Conservation (phyloP, 2,113 vertebrate species). For the Lepisosteus oculatus region DNA sequence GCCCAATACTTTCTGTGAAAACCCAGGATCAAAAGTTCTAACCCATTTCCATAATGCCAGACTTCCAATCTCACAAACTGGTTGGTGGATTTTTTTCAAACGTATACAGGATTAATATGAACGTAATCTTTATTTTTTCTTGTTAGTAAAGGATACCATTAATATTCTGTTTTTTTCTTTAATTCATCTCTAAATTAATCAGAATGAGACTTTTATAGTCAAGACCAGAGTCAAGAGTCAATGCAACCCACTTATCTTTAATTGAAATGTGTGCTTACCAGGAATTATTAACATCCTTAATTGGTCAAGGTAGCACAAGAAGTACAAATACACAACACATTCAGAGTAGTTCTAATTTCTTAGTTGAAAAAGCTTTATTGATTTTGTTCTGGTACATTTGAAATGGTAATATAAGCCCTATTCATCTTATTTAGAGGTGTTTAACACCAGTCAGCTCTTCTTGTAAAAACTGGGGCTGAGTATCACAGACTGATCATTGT, state of each 20-base stretch:
- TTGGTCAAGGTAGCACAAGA: conserved; percentile 12
- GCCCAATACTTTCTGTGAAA: too few species aligned
- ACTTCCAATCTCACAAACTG: too few species aligned
- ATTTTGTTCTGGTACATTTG: neutral
- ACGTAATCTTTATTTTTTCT: conserved; percentile 12
- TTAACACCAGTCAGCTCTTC: too few species aligned
- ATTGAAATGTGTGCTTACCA: conserved; percentile 20
- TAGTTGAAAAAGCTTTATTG: conserved; percentile 4
- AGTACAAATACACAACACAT: conserved; percentile 12
- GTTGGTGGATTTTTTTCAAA: neutral
- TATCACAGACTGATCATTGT: too few species aligned
- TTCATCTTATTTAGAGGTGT: neutral
- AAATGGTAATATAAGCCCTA: neutral
- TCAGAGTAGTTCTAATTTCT: conserved; percentile 3
- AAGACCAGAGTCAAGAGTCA: conserved; percentile 26
- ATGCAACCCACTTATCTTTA: conserved; percentile 17
- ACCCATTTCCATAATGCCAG: too few species aligned
- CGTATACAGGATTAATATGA: conserved; percentile 16
- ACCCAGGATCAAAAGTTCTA: too few species aligned
- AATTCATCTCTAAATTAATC: conserved; percentile 27
- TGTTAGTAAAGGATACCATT: conserved; percentile 24
- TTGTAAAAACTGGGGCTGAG: too few species aligned
- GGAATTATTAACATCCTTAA: conserved; percentile 18
- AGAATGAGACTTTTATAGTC: conserved; percentile 26
- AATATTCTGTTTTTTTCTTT: conserved; percentile 23